These are phyloP conservation scores for Drosophila mauritiana DNA, from an alignment of 1,140 invertebrate genomes.

Conservation along the genomic window DNA sequence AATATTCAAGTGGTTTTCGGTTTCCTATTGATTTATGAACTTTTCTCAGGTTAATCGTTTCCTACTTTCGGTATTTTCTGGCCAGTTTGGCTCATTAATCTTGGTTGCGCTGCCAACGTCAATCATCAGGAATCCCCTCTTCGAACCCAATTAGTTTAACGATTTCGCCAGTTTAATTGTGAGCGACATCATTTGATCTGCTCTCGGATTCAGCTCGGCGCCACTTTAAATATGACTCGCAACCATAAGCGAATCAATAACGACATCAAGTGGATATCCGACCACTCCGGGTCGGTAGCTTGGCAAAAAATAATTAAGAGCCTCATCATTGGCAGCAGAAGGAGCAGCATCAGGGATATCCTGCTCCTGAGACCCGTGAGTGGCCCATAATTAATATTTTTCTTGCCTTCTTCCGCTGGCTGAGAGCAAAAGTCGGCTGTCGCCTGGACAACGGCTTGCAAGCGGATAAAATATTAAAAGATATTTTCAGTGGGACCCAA, in stretches of 20 bases:
- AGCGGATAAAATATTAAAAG: constrained; percentile 29
- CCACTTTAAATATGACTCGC: constrained; percentile 35
- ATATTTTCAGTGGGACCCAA: constrained; percentile 1
- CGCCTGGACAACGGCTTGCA: constrained; percentile 57
- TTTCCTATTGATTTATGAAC: constrained; percentile 68
- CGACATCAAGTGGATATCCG: constrained; percentile 28
- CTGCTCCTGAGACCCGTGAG: constrained; percentile 50
- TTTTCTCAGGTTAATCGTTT: constrained; percentile 39
- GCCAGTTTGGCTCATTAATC: constrained; percentile 41
- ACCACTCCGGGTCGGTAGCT: constrained; percentile 16
- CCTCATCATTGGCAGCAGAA: constrained; percentile 33
- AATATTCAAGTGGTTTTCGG: constrained; percentile 67
- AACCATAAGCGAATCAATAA: constrained; percentile 51
- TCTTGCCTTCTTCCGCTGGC: constrained; percentile 22
- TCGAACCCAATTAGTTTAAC: constrained; percentile 37
- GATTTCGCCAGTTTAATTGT: constrained; percentile 24
- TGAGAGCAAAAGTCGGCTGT: constrained; percentile 42
- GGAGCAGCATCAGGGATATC: constrained; percentile 15
- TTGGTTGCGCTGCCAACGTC: constrained; percentile 26
- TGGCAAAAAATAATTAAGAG: constrained; percentile 56
- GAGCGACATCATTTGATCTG: constrained; percentile 18
- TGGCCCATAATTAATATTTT: constrained; percentile 74
- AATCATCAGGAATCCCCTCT: constrained; percentile 9
- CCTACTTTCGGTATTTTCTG: constrained; percentile 33
- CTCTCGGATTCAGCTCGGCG: not conserved